Base-by-base conservation (phyloP, 2,113 vertebrate species). In the Cromileptes altivelis region DNA sequence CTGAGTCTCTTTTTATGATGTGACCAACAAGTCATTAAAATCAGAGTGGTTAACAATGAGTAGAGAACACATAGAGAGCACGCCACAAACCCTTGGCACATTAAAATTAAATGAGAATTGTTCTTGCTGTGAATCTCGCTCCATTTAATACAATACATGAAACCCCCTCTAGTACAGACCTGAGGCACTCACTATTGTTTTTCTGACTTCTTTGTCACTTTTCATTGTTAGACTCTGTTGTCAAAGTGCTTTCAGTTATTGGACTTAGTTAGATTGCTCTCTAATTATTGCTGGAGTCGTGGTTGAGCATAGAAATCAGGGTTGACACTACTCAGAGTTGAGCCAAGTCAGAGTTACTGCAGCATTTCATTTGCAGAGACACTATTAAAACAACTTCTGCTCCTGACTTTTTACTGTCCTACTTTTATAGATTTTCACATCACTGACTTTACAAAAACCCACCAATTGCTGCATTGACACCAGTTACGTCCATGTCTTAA, bases 101-200 rank as follows among this genome's bases (percentile, higher is more conserved):
- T 78, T 81, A 47, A 47, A 84, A 64, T 78, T 45, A 72, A 73
- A 88, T 81, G 45, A 49, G 52, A 70, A 63, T 73, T 78, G 25
- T 45, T 74, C 52, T 40, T 25, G 57, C 14, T 71, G 64, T 71
- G 47, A 53, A 65, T 15, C 30, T 45, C 17, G 23, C 11, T 64
- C 61, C n/a, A 45, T 60, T 84, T 84, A 53, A 60, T 78, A 60
- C 23, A 42, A 3, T 33, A 55, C 47, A 73, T 45, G 2, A 8
- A 23, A 19, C 12, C 17, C 18, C 23, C 15, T 3, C 8, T 3
- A 45, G 21, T 14, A 63, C 2, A 71, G 58, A 68, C 45, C 47
- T 1, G 3, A 75, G 63, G 80, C 49, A 49, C 11, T 81, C 2
- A 21, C 25, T 25, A 17, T n/a, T 47, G 64, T 47, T 70, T 63